Evolutionary conservation across 2,888 invertebrate genomes (phyloP).

Genomic region (Zonitis immaculata): DNA sequence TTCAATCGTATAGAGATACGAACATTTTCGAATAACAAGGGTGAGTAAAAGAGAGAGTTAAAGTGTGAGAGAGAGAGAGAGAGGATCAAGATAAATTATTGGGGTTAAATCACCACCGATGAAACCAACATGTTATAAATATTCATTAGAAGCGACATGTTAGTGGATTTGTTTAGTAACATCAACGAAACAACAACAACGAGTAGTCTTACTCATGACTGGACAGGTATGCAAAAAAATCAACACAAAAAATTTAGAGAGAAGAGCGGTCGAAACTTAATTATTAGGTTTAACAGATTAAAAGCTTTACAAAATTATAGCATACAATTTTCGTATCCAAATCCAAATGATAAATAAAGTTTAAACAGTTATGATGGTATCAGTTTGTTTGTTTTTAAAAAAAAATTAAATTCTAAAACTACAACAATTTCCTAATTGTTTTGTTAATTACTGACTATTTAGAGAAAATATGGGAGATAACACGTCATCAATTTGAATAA

Average conservation of each 20-base stretch:
- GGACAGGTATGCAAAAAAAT: background rate
- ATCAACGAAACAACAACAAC: slow-evolving; percentile 9
- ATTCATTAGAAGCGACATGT: slow-evolving; percentile 29
- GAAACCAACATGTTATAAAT: slow-evolving; percentile 30
- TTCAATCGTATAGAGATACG: background rate
- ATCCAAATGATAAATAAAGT: too few species aligned
- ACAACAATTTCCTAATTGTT: background rate
- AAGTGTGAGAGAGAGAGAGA: background rate
- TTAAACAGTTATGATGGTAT: too few species aligned
- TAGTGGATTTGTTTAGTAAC: slow-evolving; percentile 22
- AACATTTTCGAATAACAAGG: too few species aligned
- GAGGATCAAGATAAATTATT: slow-evolving; percentile 8
- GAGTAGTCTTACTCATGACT: background rate
- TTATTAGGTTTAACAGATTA: background rate
- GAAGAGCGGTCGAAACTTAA: background rate
- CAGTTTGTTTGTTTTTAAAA: too few species aligned
- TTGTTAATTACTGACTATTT: background rate
- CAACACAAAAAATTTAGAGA: background rate
- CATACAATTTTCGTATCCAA: too few species aligned
- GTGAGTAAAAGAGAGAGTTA: too few species aligned
- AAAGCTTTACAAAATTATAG: too few species aligned
- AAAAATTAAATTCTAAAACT: too few species aligned
- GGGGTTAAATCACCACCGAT: slow-evolving; percentile 21
- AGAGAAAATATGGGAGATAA: background rate
- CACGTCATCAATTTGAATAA: too few species aligned